Percentiles rank a stretch among this genome's conserved stretches.
Evolutionary conservation across 2,797 vertebrate species (phyloP).

Genomic region (Helicolenus hilgendorfi): DNA sequence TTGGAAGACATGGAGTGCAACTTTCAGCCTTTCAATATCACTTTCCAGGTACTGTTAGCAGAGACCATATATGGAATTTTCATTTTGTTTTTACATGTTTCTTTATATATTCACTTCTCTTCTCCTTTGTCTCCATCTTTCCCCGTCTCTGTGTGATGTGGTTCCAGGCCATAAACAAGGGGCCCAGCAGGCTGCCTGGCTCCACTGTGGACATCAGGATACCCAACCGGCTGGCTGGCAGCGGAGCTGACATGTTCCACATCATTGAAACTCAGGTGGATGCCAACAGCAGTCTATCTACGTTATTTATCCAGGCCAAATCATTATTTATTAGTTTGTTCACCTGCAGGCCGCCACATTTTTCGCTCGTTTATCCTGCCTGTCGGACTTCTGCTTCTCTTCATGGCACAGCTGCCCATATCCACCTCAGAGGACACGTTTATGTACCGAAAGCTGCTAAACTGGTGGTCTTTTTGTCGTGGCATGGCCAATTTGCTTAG

Average conservation of each 20-base stretch:
- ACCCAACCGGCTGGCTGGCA: conserved; percentile 94
- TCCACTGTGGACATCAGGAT: conserved; percentile 95
- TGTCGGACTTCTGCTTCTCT: conserved; percentile 20
- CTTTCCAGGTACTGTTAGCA: conserved; percentile 93
- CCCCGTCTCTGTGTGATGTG: conserved; percentile 45
- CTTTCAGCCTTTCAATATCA: conserved; percentile 97
- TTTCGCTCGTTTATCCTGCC: conserved; percentile 35
- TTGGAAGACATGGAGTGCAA: conserved; percentile 94
- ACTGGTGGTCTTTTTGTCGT: conserved; percentile 26
- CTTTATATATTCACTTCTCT: conserved; percentile 20
- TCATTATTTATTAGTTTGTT: conserved; percentile 69
- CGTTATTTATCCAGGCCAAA: conserved; percentile 40
- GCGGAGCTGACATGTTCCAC: conserved; percentile 95
- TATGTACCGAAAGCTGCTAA: conserved; percentile 32
- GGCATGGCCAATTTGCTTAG: conserved; percentile 37
- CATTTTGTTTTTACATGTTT: neutral
- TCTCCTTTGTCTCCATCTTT: conserved; percentile 20
- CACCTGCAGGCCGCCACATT: conserved; percentile 47
- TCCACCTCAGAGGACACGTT: conserved; percentile 30
- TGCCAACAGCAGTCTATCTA: conserved; percentile 57
- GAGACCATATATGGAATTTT: neutral
- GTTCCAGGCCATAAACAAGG: conserved; percentile 96
- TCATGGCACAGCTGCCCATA: conserved; percentile 12
- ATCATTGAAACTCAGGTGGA: conserved; percentile 95
- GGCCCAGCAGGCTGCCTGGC: conserved; percentile 96